phyloP scores from a whole-genome alignment of 30 jellyfish, hydroid and myxozoan species.

The Turritopsis rubra region DNA sequence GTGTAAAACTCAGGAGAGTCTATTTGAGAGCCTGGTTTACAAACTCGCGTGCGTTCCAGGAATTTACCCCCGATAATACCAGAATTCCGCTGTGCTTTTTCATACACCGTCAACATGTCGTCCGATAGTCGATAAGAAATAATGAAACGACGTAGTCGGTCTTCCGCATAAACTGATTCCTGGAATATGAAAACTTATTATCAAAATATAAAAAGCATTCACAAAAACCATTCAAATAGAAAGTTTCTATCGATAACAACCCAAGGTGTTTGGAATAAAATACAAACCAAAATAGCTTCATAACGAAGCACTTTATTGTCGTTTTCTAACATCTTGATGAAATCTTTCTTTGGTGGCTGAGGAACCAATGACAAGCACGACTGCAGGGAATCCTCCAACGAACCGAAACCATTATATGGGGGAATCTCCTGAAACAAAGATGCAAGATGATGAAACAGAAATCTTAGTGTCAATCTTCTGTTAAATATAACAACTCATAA shows the following conservation, averaged over 20 bases:
- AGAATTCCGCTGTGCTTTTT: constrained; percentile 90
- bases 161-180: constrained; percentile 87
- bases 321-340: constrained; percentile 85
- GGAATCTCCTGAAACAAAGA: constrained; percentile 59
- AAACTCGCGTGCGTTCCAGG: constrained; percentile 89
- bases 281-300: constrained; percentile 77
- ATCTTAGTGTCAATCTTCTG: too few species aligned
- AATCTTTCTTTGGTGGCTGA: constrained; percentile 96
- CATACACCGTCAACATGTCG: constrained; percentile 89
- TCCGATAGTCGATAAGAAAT: constrained; percentile 88
- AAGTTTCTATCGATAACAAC: too few species aligned
- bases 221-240: not conserved
- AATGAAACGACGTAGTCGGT: constrained; percentile 70
- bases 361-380: constrained; percentile 91
- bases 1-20: constrained; percentile 91
- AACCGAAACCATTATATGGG: constrained; percentile 97
- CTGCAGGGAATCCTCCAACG: constrained; percentile 89
- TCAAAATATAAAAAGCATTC: not conserved
- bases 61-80: constrained; percentile 93
- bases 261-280: not conserved
- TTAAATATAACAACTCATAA: too few species aligned
- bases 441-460: not conserved
- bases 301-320: constrained; percentile 91
- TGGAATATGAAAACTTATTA: constrained; percentile 8
- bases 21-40: constrained; percentile 85